These are phyloP conservation scores for Sturmia bella DNA, from an alignment of 2,888 invertebrate genomes.

Conservation along the genomic window DNA sequence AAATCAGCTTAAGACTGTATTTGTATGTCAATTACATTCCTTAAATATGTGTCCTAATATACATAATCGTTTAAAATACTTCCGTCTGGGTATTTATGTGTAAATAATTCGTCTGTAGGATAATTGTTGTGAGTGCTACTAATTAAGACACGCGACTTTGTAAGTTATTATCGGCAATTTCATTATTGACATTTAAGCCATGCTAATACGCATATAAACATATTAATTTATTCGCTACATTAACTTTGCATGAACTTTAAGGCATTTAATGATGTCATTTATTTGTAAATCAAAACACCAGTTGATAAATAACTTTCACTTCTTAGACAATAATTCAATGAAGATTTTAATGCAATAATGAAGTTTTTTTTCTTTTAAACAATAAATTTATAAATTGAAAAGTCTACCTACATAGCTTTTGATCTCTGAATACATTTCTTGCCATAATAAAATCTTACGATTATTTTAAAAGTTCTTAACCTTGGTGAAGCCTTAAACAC, in stretches of 20 bases:
- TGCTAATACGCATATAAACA: constrained; percentile 6
- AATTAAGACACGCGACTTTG: constrained; percentile 66
- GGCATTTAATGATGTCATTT: not conserved
- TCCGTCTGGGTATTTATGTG: constrained; percentile 3
- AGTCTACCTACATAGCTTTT: not conserved
- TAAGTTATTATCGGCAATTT: constrained; percentile 36
- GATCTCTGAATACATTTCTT: not conserved
- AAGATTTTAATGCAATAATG: not conserved
- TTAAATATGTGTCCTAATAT: not conserved
- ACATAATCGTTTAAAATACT: not conserved
- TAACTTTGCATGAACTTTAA: constrained; percentile 13
- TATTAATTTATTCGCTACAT: constrained; percentile 6
- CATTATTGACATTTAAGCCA: constrained; percentile 29
- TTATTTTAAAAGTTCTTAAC: constrained; percentile 8
- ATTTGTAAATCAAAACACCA: not conserved
- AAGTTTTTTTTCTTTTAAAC: not conserved
- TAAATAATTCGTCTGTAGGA: constrained; percentile 55
- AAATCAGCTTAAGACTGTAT: constrained; percentile 9
- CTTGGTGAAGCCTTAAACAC: not conserved
- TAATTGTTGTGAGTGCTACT: constrained; percentile 53
- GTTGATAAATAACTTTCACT: constrained; percentile 33
- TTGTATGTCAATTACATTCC: constrained; percentile 33
- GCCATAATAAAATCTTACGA: not conserved
- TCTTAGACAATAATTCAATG: not conserved
- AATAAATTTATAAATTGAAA: not conserved